Evolutionary conservation across 2,797 vertebrate genomes (phyloP).

Genomic region (Anisognathus igniventris): DNA sequence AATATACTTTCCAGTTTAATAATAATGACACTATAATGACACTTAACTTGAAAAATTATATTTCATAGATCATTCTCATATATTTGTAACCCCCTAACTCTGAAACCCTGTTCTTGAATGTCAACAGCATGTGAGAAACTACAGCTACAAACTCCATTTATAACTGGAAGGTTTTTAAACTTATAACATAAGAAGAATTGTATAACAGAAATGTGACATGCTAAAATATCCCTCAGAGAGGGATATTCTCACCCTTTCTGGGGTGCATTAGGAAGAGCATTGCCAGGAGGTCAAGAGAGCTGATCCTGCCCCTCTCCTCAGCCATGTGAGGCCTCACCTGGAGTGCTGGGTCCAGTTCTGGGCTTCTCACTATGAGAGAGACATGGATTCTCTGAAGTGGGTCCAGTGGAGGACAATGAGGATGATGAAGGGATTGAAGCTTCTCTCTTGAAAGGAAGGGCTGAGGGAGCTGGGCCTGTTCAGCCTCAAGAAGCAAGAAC

Average conservation of each 20-base stretch:
- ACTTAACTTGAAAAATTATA: not conserved
- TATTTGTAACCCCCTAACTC: not conserved
- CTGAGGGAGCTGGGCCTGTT: not conserved
- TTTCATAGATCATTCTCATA: not conserved
- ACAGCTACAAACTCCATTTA: not conserved
- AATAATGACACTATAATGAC: not conserved
- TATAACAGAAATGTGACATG: not conserved
- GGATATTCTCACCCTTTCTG: not conserved
- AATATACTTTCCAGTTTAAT: not conserved
- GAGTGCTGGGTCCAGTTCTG: not conserved
- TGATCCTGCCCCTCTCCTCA: not conserved
- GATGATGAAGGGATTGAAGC: not conserved
- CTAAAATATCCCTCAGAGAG: not conserved
- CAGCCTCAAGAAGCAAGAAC: not conserved
- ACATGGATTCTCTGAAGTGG: not conserved
- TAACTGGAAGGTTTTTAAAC: not conserved
- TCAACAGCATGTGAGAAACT: not conserved
- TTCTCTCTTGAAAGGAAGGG: not conserved
- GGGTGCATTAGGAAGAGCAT: not conserved
- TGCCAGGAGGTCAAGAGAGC: not conserved
- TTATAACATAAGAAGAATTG: not conserved
- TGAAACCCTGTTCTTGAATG: not conserved
- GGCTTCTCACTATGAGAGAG: not conserved
- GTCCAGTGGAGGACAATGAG: no score
- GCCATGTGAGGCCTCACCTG: not conserved